A percentile compares a stretch with the other conserved stretches of the same genome.
Evolutionary conservation across 2,113 vertebrate species (phyloP).

Genomic region (Coturnix japonica): DNA sequence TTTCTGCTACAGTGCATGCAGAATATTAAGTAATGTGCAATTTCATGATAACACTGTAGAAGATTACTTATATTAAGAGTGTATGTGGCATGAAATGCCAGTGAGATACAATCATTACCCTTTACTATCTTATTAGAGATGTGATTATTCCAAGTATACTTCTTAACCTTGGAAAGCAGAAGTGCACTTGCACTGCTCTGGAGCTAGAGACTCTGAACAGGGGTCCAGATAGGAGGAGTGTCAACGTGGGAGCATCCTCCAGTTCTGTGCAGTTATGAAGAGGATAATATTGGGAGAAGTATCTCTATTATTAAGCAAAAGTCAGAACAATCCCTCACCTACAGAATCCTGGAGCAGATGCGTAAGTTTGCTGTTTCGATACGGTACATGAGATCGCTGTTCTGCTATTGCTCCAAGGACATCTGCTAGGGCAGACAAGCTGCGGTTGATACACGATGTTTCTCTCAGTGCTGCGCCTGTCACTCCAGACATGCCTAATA

Average conservation of each 20-base stretch:
- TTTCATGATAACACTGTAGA: neutral
- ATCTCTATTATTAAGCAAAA: neutral
- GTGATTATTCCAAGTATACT: neutral
- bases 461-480: conserved; percentile 81
- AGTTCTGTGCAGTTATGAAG: neutral
- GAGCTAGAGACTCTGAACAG: neutral
- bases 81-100: neutral
- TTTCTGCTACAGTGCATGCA: neutral
- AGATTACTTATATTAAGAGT: neutral
- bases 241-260: neutral
- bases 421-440: conserved; percentile 84
- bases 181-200: neutral
- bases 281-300: neutral
- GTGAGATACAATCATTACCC: neutral
- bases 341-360: conserved; percentile 85
- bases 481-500: conserved; percentile 82
- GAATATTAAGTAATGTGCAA: neutral
- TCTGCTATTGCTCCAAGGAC: conserved; percentile 86
- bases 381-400: conserved; percentile 81
- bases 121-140: neutral
- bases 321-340: conserved; percentile 59
- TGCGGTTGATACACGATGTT: conserved; percentile 85
- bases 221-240: neutral
- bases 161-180: neutral
- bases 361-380: conserved; percentile 90